These are phyloP conservation scores for Amphimallon solstitiale DNA, from an alignment of 2,888 invertebrate genomes.

Conservation along the genomic window DNA sequence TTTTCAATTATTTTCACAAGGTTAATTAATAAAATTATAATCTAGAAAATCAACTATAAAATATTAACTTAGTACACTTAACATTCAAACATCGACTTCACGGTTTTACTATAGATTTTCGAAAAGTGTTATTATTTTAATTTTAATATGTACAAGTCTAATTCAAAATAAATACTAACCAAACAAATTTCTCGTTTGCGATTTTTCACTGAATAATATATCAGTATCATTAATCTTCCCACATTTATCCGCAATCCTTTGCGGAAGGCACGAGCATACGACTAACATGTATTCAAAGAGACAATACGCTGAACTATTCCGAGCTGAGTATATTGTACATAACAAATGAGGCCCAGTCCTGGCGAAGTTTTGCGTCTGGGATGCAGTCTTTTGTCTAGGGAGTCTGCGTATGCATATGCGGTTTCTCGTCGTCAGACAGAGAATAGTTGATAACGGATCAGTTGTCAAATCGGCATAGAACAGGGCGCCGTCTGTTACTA, in stretches of 20 bases:
- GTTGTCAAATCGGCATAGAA: slow-evolving; percentile 26
- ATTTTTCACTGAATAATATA: no score
- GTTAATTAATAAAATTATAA: no score
- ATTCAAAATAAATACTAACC: no score
- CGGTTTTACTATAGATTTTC: no score
- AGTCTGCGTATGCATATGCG: not conserved
- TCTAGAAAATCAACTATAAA: no score
- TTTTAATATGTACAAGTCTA: no score
- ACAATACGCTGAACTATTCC: not conserved
- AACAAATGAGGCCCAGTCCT: slow-evolving; percentile 12
- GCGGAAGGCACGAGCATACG: not conserved
- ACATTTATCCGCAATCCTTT: slow-evolving; percentile 4
- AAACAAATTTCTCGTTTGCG: no score
- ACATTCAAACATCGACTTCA: no score
- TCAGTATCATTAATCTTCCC: slow-evolving; percentile 12
- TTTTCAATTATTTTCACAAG: no score
- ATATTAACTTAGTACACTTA: no score
- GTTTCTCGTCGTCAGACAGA: slow-evolving; percentile 8
- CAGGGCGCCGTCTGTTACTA: slow-evolving; percentile 18
- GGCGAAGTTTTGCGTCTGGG: slow-evolving; percentile 8
- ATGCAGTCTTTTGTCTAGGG: slow-evolving; percentile 5
- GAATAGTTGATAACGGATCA: slow-evolving; percentile 27
- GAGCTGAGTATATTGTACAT: slow-evolving; percentile 1
- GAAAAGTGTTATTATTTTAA: no score
- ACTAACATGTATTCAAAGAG: not conserved